Percentiles rank a stretch among this genome's conserved stretches.
Conservation (phyloP, 2,888 invertebrate genomes). For the Melangyna quadrimaculata region DNA sequence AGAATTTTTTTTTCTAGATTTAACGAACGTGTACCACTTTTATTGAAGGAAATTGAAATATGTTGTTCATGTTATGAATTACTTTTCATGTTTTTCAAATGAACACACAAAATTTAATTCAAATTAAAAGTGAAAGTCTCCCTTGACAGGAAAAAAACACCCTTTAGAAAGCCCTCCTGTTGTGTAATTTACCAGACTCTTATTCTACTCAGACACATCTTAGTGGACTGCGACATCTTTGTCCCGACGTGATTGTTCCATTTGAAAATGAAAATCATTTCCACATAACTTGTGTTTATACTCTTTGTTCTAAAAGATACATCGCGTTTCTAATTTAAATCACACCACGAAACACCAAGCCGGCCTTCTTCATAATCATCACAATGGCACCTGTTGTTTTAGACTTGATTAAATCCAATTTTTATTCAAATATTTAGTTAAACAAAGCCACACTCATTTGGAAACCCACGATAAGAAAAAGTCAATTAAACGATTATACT, state of each 20-base stretch:
- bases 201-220: not conserved
- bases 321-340: constrained; percentile 14
- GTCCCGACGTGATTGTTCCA: constrained; percentile 38
- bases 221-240: not conserved
- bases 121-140: no score
- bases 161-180: constrained; percentile 32
- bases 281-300: constrained; percentile 43
- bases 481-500: constrained; percentile 30
- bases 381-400: constrained; percentile 46
- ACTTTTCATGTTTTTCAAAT: no score
- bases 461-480: not conserved
- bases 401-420: constrained; percentile 47
- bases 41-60: no score
- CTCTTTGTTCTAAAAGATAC: constrained; percentile 34
- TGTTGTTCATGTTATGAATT: no score
- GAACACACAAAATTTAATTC: no score
- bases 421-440: constrained; percentile 39
- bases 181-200: constrained; percentile 17
- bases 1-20: no score
- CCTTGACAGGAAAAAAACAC: no score
- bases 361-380: not conserved
- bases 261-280: constrained; percentile 48
- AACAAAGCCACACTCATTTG: not conserved
- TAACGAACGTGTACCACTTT: no score
- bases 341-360: constrained; percentile 16